phyloP scores from a whole-genome alignment of 2,888 invertebrate genomes.

The Dynastes maya region DNA sequence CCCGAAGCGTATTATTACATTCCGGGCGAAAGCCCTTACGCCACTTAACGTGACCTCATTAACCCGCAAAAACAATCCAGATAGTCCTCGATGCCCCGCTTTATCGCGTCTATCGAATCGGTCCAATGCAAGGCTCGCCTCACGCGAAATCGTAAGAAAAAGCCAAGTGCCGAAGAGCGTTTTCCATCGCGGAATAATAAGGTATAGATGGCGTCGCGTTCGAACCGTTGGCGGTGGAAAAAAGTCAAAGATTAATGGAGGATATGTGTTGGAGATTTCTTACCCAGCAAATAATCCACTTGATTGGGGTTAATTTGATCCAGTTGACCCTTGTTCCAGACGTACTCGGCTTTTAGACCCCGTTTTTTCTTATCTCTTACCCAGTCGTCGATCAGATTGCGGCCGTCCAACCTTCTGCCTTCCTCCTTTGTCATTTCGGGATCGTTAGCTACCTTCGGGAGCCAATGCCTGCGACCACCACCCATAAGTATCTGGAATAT shows the following conservation, averaged over 20 bases:
- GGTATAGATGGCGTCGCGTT: slow-evolving; percentile 4
- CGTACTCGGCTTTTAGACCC: slow-evolving; percentile 80
- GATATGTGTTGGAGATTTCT: slow-evolving; percentile 61
- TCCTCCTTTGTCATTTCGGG: slow-evolving; percentile 81
- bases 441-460: slow-evolving; percentile 81
- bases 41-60: slow-evolving; percentile 32
- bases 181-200: slow-evolving; percentile 1
- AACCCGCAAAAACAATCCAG: slow-evolving; percentile 33
- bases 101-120: slow-evolving; percentile 28
- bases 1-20: slow-evolving; percentile 24
- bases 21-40: slow-evolving; percentile 5
- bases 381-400: slow-evolving; percentile 88
- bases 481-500: slow-evolving; percentile 81
- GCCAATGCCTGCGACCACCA: slow-evolving; percentile 83
- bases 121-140: background rate
- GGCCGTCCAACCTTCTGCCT: slow-evolving; percentile 82
- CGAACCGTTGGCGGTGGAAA: background rate
- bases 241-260: slow-evolving; percentile 45
- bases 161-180: background rate
- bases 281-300: slow-evolving; percentile 84
- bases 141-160: slow-evolving; percentile 6
- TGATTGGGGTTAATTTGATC: slow-evolving; percentile 79
- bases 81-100: slow-evolving; percentile 14
- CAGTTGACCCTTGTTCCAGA: slow-evolving; percentile 82
- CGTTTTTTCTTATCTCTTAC: slow-evolving; percentile 81